Evolutionary conservation across 1,140 invertebrate species (phyloP), one percentile per base, ranked within the genome.

Genomic region (Aphis gossypii): DNA sequence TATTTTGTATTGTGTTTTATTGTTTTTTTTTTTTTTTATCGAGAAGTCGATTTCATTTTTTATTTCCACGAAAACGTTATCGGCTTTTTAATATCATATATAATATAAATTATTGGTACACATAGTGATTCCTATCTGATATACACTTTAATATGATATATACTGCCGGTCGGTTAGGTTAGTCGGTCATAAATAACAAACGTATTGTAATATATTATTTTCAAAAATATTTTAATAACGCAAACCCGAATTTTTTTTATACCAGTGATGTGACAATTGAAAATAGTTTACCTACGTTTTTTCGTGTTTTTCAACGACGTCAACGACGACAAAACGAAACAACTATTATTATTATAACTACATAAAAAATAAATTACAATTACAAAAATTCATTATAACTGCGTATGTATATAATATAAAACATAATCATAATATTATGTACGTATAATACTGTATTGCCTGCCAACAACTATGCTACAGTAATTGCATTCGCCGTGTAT

Each of bases 21-120:
- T 68, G 60, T 76, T 76, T 76, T 76, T 84, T 84, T 83, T 84
- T 83, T 25, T 41, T 84, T 83, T 83, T 83, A 44, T 84, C 23
- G 23, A 4, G 30, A n/a, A 46, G 44, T 46, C 11, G 84, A 86
- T 44, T 46, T 46, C 30, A 86, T 86, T 86, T 86, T 86, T 86
- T 86, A 86, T 86, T 86, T 86, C 11, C 30, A 46, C 84, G 30
- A 86, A 86, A 46, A 86, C 21, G 41, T 84, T 41, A 84, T 76
- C 60, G 60, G 30, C 60, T 76, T 76, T 76, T n/a, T 76, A n/a
- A 76, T 76, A 76, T 76, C 30, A 18, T 76, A 76, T 54, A 54
- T 54, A n/a, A n/a, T n/a, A 76, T 76, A 76, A 76, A 76, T n/a
- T 76, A n/a, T 76, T 76, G 14, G 14, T 30, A 46, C 44, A 46